Evolutionary conservation across 2,113 vertebrate genomes (phyloP).

Genomic region (Myotis lucifugus): DNA sequence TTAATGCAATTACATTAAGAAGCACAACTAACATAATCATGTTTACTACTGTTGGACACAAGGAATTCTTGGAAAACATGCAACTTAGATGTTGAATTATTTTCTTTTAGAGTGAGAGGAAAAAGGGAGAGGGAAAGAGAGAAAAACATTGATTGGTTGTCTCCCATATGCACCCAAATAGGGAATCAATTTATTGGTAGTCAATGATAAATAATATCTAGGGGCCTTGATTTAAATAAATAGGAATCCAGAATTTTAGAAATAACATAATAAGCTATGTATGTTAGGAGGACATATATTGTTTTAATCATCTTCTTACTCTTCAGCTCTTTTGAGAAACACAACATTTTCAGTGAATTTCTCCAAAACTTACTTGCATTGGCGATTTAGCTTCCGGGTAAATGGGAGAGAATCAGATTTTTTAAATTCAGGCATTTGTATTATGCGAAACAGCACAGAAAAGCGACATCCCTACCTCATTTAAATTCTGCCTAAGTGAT

Average conservation of each 20-base stretch:
- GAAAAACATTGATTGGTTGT: not conserved
- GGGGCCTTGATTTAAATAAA: not conserved
- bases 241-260: not conserved
- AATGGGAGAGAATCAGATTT: slow-evolving; percentile 12
- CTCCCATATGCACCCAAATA: no score
- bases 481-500: not conserved
- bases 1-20: slow-evolving; percentile 21
- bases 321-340: not conserved
- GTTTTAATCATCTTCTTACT: not conserved
- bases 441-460: not conserved
- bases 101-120: no score
- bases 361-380: slow-evolving; percentile 33
- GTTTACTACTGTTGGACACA: not conserved
- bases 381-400: not conserved
- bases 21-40: not conserved
- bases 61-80: slow-evolving; percentile 20
- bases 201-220: not conserved
- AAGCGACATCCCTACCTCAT: not conserved
- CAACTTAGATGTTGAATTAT: not conserved
- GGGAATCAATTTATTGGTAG: not conserved
- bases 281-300: not conserved
- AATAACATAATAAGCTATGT: not conserved
- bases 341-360: not conserved
- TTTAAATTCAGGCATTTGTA: not conserved
- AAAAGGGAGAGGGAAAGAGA: not conserved